These are phyloP conservation scores for Araneus ventricosus DNA, from an alignment of 1,140 invertebrate species.

Conservation along the genomic window DNA sequence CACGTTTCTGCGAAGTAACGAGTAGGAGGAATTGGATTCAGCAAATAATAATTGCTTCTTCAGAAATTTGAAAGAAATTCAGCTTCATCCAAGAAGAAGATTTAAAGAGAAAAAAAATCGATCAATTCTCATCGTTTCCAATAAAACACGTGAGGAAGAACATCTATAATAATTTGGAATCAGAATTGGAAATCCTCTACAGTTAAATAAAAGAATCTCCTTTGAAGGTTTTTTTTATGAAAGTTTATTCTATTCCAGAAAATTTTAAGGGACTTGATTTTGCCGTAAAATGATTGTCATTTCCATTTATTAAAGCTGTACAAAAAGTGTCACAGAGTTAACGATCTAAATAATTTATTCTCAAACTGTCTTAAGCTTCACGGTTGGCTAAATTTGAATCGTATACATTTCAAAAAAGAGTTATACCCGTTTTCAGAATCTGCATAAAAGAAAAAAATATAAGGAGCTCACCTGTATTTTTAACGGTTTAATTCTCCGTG, in stretches of 20 bases:
- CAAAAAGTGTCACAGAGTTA: background rate
- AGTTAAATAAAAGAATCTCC: background rate
- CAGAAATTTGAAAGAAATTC: constrained; percentile 26
- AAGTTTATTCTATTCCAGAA: background rate
- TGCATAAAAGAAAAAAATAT: background rate
- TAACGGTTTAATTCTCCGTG: background rate
- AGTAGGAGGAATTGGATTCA: background rate
- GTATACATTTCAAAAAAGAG: background rate
- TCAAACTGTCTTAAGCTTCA: background rate
- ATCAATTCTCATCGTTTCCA: constrained; percentile 31
- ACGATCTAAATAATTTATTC: constrained; percentile 12
- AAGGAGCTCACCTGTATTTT: no score
- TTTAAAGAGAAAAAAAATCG: background rate
- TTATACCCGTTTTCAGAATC: background rate
- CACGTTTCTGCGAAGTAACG: background rate
- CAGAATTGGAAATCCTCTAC: background rate
- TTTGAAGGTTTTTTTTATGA: background rate
- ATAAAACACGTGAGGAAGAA: constrained; percentile 5
- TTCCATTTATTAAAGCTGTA: constrained; percentile 3
- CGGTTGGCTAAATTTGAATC: background rate
- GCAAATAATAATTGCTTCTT: constrained; percentile 34
- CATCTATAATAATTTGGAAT: constrained; percentile 25
- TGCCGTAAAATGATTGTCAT: background rate
- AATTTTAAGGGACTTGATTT: background rate
- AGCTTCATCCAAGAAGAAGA: constrained; percentile 4